Base-by-base conservation (phyloP, 2,113 vertebrate genomes). In the Canis aureus region DNA sequence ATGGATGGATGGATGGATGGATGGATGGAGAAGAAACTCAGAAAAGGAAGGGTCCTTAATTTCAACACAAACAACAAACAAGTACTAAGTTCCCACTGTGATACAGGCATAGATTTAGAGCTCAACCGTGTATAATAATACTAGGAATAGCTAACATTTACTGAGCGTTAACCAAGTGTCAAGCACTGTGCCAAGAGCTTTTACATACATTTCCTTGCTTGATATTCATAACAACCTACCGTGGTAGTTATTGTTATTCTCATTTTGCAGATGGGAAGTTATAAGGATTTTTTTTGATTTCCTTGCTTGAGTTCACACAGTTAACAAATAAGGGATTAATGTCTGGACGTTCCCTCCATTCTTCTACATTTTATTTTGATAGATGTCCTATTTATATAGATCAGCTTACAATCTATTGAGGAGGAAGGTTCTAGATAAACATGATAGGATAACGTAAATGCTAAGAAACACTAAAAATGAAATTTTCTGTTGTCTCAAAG, bases 211-310 rank as follows among this genome's bases (percentile, higher is more conserved):
- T 80, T 49, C 22, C 27, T 81, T 49, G 8, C n/a, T 16, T 59
- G 79, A 83, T 80, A 5, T 57, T 95, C 51, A 93, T 35, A 83
- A 49, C 59, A 87, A 69, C 2, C 13, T 90, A 38, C 53, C 16
- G 6, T 49, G 29, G 11, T 57, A 85, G 10, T 49, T 94, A 25
- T 17, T 67, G 60, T 67, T 35, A 32, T 60, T 13, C 32, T 80
- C 15, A 60, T 73, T 95, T 88, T 93, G 35, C 38, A 91, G 19
- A 74, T 20, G 23, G 93, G 11, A 32, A 84, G 90, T 85, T 81
- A 62, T 8, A 76, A 79, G 60, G 10, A 35, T 49, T 69, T 25
- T 57, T 49, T 64, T 19, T 1, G 74, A 53, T 76, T 35, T 85
- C 53, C 43, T 49, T 94, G 17, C 32, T 27, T n/a, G 74, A 78